Evolutionary conservation across 2,113 vertebrate genomes (phyloP), one percentile per base, ranked within the genome.

Genomic region (Xenus cinereus): DNA sequence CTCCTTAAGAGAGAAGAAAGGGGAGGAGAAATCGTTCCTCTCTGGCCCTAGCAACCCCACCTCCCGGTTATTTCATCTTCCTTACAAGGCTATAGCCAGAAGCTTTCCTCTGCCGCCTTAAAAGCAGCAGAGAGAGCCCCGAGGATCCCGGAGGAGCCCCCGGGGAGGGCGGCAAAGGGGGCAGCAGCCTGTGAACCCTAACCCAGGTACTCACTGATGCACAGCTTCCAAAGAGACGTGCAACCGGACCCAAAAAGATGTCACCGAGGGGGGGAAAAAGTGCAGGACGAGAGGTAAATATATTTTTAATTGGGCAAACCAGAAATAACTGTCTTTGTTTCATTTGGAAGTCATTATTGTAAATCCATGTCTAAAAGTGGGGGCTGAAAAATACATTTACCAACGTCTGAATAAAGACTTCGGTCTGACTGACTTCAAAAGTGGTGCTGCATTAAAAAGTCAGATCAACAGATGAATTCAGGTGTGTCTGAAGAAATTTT

Each of bases 81-180:
- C 97, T 97, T 97, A 97, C 92, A 97, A 97, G 97, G 97, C 93
- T 95, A 88, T 67, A 93, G 96, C 79, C 21, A 71, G 93, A 41
- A 39, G 93, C 87, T 91, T 90, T 88, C 89, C 91, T 60, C 85
- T 33, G 53, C 17, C 7, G 67, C 66, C 73, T 94, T 89, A 87
- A 87, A 93, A 94, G 59, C 89, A 12, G 87, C 60, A 21, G 71
- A 53, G 62, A 54, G 13, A 82, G 48, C 16, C 35, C 33, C 24
- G 3, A 9, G 92, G 75, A 26, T 91, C 78, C 75, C 28, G 17
- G 50, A 7, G 60, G 67, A 56, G 78, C 1, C 10, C 28, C 21
- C 2, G 23, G 64, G 43, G 17, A 84, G 75, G 5, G 37, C 26
- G 24, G 53, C 62, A 1, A 21, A 16, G 71, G 5, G 68, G 74